These are phyloP conservation scores for Coreius guichenoti DNA, from an alignment of 2,797 vertebrate species.

Conservation along the genomic window DNA sequence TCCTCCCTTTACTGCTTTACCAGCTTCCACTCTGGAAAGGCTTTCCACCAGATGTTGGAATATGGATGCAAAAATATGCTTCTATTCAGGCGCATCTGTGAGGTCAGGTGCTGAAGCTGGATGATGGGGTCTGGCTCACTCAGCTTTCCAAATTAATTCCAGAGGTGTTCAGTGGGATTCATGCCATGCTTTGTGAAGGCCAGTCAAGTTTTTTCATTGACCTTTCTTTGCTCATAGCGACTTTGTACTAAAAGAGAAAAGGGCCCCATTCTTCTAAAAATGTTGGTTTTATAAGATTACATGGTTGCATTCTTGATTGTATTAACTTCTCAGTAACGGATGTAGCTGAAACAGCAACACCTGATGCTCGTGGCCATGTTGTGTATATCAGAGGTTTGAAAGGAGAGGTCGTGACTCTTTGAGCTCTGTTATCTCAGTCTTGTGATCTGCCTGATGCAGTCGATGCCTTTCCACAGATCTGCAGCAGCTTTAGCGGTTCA, in stretches of 20 bases:
- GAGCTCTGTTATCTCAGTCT: conserved; percentile 1
- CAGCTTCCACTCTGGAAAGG: neutral
- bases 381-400: neutral
- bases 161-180: neutral
- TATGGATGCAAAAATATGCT: neutral
- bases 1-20: neutral
- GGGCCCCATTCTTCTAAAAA: neutral
- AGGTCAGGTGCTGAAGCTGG: neutral
- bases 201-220: neutral
- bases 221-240: neutral
- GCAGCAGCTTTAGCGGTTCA: conserved; percentile 23
- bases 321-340: neutral
- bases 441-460: conserved; percentile 12
- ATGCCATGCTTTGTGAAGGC: neutral
- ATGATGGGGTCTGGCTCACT: conserved; percentile 3
- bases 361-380: neutral
- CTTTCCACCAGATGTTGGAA: neutral
- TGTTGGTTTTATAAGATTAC: neutral
- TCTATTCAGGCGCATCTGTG: neutral
- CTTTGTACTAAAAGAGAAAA: neutral
- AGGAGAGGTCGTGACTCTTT: neutral
- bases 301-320: neutral
- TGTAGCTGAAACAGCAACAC: neutral
- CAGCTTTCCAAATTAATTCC: conserved; percentile 7
- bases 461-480: conserved; percentile 37